Evolutionary conservation across 2,797 vertebrate species (phyloP), one percentile per base, ranked within the genome.

Genomic region (Enteromius treurensis): DNA sequence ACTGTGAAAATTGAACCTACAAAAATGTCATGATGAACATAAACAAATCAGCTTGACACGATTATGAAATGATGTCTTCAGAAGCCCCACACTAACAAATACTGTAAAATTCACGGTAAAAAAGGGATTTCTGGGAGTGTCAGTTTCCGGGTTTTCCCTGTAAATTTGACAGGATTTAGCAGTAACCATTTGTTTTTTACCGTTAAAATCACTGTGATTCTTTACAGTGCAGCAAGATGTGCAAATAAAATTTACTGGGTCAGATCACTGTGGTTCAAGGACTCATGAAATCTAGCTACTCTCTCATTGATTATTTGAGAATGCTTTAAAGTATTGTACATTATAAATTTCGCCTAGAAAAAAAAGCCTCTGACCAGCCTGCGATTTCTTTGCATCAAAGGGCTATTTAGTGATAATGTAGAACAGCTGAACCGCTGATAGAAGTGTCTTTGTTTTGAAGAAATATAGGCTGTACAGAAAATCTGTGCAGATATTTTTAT

Each of bases 371-470:
- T 47, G 26, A 64, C 40, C 45, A 47, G 14, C 19, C 45, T 64
- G 17, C 5, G 47, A 62, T 64, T 47, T 45, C 58, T 64, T 64
- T 77, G 58, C 58, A 32, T 64, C 58, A 64, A 77, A 77, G 19
- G 37, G n/a, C 74, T 77, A 2, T 77, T 42, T 5, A 77, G 9
- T 49, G 13, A 17, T 5, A 34, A 67, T 79, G 17, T 29, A 64
- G 58, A 32, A 29, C 58, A 23, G 29, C 45, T 23, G 42, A 51
- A 67, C 62, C 29, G 13, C 62, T 51, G 26, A 65, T 6, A 78
- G 40, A 75, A 2, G 26, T 65, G 8, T 14, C 32, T 32, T 47
- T 49, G 42, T 13, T 40, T 67, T 23, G 29, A 49, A 29, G 26
- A 64, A 65, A 51, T 17, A n/a, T 3, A 14, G 14, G 19, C 26